These are phyloP conservation scores for Poecilia latipinna DNA, from an alignment of 2,113 vertebrate genomes.

Conservation along the genomic window DNA sequence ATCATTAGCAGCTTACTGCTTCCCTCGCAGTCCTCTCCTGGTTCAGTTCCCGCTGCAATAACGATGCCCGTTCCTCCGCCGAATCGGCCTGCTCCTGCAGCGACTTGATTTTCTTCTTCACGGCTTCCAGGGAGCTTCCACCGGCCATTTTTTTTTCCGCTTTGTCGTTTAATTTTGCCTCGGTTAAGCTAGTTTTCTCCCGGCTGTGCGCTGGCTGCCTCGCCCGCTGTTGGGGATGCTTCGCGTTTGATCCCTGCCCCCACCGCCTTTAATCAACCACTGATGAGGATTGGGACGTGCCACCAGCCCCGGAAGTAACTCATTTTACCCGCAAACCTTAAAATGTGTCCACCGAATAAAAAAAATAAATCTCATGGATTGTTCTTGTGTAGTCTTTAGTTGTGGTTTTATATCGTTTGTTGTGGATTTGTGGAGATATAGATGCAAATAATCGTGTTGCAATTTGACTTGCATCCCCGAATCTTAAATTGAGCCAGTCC, in stretches of 20 bases:
- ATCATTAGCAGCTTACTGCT: slow-evolving; percentile 82
- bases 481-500: slow-evolving; percentile 53
- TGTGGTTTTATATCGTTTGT: neutral
- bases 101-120: slow-evolving; percentile 91
- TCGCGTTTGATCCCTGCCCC: slow-evolving; percentile 71
- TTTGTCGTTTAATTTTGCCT: neutral
- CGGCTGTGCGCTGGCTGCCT: slow-evolving; percentile 13
- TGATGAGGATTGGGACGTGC: slow-evolving; percentile 74
- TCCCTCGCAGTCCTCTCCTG: slow-evolving; percentile 86
- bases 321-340: slow-evolving; percentile 10
- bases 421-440: neutral
- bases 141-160: slow-evolving; percentile 80
- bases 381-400: neutral
- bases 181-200: slow-evolving; percentile 39
- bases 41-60: slow-evolving; percentile 88
- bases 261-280: slow-evolving; percentile 69
- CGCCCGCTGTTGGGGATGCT: slow-evolving; percentile 46
- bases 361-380: neutral
- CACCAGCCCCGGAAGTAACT: slow-evolving; percentile 74
- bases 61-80: slow-evolving; percentile 87
- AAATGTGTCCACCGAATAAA: neutral
- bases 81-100: slow-evolving; percentile 90
- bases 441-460: neutral
- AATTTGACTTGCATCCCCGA: slow-evolving; percentile 34
- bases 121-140: slow-evolving; percentile 89